Evolutionary conservation across 2,888 invertebrate genomes (phyloP).

Genomic region (Omphaloscelis lunosa): DNA sequence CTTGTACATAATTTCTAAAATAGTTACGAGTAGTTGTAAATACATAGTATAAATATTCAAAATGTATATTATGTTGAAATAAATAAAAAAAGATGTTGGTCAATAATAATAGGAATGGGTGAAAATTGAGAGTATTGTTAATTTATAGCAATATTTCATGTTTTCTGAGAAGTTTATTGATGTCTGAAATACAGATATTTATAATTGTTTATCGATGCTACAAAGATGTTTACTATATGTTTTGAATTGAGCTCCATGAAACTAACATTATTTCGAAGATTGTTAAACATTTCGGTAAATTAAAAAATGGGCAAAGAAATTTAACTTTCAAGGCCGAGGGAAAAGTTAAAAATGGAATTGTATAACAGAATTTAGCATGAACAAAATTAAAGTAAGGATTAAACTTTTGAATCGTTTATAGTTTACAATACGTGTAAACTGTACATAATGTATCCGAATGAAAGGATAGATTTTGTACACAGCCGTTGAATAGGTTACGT

Average conservation of each 20-base stretch:
- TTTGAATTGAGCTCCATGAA: no score
- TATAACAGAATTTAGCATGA: neutral
- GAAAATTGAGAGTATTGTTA: neutral
- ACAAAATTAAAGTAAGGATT: neutral
- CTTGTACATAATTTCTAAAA: no score
- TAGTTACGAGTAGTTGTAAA: no score
- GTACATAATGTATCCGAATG: neutral
- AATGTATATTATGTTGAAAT: no score
- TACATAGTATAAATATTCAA: no score
- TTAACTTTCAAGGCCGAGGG: neutral
- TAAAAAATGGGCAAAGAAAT: neutral
- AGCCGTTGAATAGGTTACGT: slow-evolving; percentile 46
- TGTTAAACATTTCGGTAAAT: neutral
- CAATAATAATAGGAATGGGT: neutral
- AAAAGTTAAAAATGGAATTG: neutral
- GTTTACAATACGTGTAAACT: neutral
- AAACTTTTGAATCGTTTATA: neutral
- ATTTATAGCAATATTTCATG: neutral
- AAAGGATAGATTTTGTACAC: slow-evolving; percentile 16
- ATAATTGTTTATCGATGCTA: neutral
- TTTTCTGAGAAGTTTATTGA: neutral
- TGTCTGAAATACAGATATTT: neutral
- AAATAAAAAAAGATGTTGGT: no score
- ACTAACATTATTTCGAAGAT: no score
- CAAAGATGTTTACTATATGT: neutral